phyloP scores from a whole-genome alignment of 2,113 vertebrate species.

The Etheostoma spectabile region DNA sequence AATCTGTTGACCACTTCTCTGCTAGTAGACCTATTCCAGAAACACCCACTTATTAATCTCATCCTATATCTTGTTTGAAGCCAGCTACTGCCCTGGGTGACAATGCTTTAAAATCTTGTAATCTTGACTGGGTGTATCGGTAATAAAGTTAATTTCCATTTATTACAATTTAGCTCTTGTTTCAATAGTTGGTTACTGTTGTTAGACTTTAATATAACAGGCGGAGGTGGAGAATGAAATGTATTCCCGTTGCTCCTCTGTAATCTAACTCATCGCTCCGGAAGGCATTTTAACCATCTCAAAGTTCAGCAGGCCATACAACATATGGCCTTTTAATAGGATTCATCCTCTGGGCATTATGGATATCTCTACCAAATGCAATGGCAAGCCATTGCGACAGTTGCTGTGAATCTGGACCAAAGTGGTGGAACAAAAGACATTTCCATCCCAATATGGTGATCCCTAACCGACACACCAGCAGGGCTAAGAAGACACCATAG shows the following conservation, averaged over 20 bases:
- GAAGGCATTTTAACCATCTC: neutral
- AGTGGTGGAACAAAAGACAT: neutral
- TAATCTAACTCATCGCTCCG: neutral
- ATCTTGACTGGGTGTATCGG: neutral
- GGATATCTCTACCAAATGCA: neutral
- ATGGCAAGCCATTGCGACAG: neutral
- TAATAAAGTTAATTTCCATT: neutral
- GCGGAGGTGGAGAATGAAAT: neutral
- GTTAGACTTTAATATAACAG: neutral
- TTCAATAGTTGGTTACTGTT: neutral
- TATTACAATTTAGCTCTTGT: neutral
- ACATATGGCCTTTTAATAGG: neutral
- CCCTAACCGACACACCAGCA: neutral
- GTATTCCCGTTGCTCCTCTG: neutral
- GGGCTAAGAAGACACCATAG: neutral
- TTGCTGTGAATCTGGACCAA: neutral
- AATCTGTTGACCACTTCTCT: slow-evolving; percentile 15
- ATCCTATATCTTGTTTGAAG: slow-evolving; percentile 3
- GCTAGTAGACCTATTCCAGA: neutral
- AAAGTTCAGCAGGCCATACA: neutral
- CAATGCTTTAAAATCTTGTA: neutral
- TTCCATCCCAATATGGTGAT: neutral
- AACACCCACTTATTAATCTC: slow-evolving; percentile 24
- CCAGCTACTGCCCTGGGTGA: slow-evolving; percentile 1
- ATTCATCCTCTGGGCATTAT: neutral